Evolutionary conservation across 2,113 vertebrate species (phyloP), one percentile per base, ranked within the genome.

Genomic region (Salvelinus fontinalis): DNA sequence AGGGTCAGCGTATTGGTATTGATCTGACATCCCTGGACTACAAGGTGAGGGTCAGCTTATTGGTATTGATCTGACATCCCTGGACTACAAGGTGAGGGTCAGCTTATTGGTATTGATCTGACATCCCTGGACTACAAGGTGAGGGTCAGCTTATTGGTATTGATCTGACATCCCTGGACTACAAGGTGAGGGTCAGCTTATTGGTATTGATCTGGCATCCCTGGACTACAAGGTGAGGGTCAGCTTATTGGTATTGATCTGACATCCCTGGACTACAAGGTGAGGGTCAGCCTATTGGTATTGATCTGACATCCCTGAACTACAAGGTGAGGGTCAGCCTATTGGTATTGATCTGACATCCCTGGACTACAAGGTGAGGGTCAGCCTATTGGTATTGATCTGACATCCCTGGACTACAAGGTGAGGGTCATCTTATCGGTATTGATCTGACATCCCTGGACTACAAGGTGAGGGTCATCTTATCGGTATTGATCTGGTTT

Each of bases 211-310:
- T 5, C n/a, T 93, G 86, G 92, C 0, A 70, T 90, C 9, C 93
- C 95, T 1, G 97, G 98, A 57, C 92, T 94, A 67, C 95, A 93
- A 20, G 98, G 98, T 74, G 93, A 84, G 1, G 98, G 98, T 34
- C 86, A 93, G 44, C 79, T 34, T 34, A 34, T 7, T 34, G 5
- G 6, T 7, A 34, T 34, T 34, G 9, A 44, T 11, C 82, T 6
- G 97, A 97, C 11, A 88, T 89, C 74, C 93, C 92, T 84, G 98
- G 98, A 74, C 77, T 90, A 13, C 95, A 94, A 95, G 97, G 98
- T 98, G 27, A 81, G 70, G 3, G 66, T 49, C 26, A 71, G 4
- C 8, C 11, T 44, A 44, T 29, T 24, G 2, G 9, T 34, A 12
- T 11, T 71, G 20, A 13, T 44, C 3, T 74, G 14, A 97, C 75